Conservation (phyloP, 2,797 vertebrate species). For the Oreortyx pictus region DNA sequence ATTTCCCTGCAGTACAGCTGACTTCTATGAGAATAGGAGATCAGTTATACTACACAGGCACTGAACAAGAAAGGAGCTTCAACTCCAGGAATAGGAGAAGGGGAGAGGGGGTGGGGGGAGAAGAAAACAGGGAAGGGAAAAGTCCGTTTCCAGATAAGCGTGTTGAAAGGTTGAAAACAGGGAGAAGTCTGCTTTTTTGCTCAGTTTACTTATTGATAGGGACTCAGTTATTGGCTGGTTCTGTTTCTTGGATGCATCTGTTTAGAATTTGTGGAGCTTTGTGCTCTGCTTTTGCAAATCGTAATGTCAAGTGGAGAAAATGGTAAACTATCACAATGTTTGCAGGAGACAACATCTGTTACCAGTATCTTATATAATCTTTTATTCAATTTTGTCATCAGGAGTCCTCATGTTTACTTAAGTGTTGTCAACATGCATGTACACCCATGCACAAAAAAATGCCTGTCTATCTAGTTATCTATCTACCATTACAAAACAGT, state of each 20-base stretch:
- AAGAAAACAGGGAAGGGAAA: neutral
- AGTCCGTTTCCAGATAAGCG: constrained; percentile 39
- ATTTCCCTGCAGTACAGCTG: neutral
- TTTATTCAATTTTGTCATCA: neutral
- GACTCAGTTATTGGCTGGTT: neutral
- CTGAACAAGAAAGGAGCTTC: neutral
- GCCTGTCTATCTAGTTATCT: neutral
- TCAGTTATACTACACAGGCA: neutral
- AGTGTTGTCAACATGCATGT: neutral
- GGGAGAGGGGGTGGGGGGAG: neutral
- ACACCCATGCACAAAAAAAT: too few relatives aligned
- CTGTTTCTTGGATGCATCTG: neutral
- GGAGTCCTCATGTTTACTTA: neutral
- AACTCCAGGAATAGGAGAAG: neutral
- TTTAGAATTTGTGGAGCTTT: constrained; percentile 7
- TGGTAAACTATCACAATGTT: neutral
- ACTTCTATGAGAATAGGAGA: neutral
- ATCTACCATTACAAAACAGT: neutral
- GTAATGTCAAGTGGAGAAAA: neutral
- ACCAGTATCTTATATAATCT: neutral
- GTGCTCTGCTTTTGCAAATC: neutral
- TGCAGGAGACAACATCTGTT: neutral
- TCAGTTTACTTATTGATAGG: constrained; percentile 5
- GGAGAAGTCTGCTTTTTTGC: constrained; percentile 29
- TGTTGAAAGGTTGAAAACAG: constrained; percentile 20